Base-by-base conservation (phyloP, 2,888 invertebrate species). In the Lingula anatina region DNA sequence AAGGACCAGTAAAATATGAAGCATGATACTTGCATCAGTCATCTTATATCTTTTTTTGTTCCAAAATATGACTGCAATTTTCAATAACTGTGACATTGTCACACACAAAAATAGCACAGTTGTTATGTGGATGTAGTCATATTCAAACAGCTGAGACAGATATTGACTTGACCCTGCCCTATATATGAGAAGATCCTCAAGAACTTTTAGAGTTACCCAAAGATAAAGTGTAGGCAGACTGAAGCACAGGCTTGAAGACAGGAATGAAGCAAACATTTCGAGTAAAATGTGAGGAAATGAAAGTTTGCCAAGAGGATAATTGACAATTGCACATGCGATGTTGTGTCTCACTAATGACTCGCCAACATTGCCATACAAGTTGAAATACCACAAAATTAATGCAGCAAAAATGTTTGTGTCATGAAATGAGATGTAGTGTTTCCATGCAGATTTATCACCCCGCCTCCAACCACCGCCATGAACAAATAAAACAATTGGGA, bases 381-480 rank as follows among this genome's bases (percentile, higher is more conserved):
- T 54, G 21, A 53, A 43, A 5, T 53, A 36, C 50, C 53, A 59
- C 36, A 51, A 51, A 5, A 60, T 20, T 26, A 56, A 38, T 2
- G 58, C 58, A 5, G 57, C 59, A 5, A 65, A 27, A 24, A 65
- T 55, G 45, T 66, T 66, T 7, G 61, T 59, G 41, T 62, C 64
- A n/a, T 51, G 50, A 44, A 50, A 52, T 5, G 50, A 46, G 5
- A 62, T n/a, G 44, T 55, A 66, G 50, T 66, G 61, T 24, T 48
- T 56, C 65, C 64, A 63, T 1, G 57, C 60, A 5, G 50, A 38
- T 23, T 57, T 53, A 15, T 56, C 64, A 2, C 66, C 66, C 5
- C 66, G 44, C 47, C 64, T 42, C 66, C 66, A 66, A 1, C 66
- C 66, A 2, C 66, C 66, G 0, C 66, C 66, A 39, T 66, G 66